Percentiles rank a stretch among this genome's conserved stretches.
These are phyloP conservation scores for Drosophila bifasciata DNA, from an alignment of 1,140 invertebrate species.

Conservation along the genomic window DNA sequence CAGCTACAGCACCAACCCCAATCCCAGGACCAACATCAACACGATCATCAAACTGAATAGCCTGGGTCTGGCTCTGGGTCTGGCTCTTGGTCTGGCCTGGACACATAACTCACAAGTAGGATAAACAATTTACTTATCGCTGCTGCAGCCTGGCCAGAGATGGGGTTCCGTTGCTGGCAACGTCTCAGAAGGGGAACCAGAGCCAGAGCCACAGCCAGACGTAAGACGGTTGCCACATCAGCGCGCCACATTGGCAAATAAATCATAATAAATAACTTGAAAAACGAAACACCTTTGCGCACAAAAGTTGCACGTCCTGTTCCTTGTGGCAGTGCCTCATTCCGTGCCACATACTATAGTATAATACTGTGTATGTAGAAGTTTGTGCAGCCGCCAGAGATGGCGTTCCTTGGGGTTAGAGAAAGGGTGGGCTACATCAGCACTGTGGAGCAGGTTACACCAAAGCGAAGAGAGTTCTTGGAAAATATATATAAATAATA, in stretches of 20 bases:
- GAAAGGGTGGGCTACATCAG: neutral
- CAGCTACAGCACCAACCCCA: neutral
- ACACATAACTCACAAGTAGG: conserved; percentile 81
- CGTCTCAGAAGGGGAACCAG: neutral
- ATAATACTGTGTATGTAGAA: conserved; percentile 7
- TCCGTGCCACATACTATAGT: conserved; percentile 29
- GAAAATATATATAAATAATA: too few species aligned
- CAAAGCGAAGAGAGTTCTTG: too few species aligned
- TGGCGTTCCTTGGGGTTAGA: too few species aligned
- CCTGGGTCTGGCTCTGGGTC: conserved; percentile 9
- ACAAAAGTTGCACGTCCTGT: conserved; percentile 75
- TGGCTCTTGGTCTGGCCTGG: conserved; percentile 34
- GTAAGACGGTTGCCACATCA: conserved; percentile 68
- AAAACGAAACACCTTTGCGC: conserved; percentile 80
- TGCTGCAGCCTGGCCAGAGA: conserved; percentile 55
- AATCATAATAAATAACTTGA: conserved; percentile 83
- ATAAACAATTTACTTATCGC: conserved; percentile 83
- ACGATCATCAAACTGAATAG: conserved; percentile 77
- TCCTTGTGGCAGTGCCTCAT: conserved; percentile 2
- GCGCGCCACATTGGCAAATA: conserved; percentile 79
- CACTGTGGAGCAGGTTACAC: too few species aligned
- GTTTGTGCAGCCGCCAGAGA: too few species aligned
- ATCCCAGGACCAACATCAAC: conserved; percentile 68
- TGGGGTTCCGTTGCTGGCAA: conserved; percentile 15
- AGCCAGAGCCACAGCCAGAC: conserved; percentile 29